Conservation (phyloP, 2,113 vertebrate species). For the Hippocampus abdominalis region DNA sequence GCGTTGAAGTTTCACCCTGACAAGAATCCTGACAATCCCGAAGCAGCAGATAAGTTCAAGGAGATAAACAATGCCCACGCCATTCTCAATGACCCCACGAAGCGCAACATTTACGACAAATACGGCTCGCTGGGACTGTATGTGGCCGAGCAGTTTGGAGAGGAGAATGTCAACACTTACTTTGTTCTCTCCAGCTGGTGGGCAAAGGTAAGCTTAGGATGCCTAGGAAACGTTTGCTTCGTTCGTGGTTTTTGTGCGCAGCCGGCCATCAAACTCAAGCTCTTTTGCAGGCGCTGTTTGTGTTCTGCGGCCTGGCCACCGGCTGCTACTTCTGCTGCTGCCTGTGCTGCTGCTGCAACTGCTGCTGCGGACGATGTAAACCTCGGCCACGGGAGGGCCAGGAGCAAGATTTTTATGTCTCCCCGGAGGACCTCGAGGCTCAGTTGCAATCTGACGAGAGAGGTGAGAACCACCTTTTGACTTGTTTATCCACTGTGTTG, state of each 20-base stretch:
- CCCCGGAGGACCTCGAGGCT: constrained; percentile 96
- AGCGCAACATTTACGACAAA: constrained; percentile 97
- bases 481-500: neutral
- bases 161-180: constrained; percentile 99
- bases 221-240: neutral
- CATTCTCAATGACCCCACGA: constrained; percentile 92
- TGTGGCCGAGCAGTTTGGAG: constrained; percentile 97
- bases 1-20: constrained; percentile 97
- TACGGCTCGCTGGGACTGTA: constrained; percentile 97
- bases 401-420: constrained; percentile 90
- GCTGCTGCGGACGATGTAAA: constrained; percentile 98
- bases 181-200: constrained; percentile 99
- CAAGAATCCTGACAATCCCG: constrained; percentile 98
- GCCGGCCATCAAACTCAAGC: neutral
- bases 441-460: constrained; percentile 95
- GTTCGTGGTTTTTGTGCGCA: neutral
- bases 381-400: constrained; percentile 87
- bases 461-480: constrained; percentile 72
- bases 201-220: constrained; percentile 85
- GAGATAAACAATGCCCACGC: constrained; percentile 98
- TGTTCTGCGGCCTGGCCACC: constrained; percentile 91
- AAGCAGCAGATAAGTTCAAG: constrained; percentile 96
- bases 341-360: constrained; percentile 98
- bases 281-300: constrained; percentile 83
- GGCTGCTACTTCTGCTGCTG: constrained; percentile 99